Evolutionary conservation across 2,113 vertebrate genomes (phyloP).

Genomic region (Cynopterus brachyotis): DNA sequence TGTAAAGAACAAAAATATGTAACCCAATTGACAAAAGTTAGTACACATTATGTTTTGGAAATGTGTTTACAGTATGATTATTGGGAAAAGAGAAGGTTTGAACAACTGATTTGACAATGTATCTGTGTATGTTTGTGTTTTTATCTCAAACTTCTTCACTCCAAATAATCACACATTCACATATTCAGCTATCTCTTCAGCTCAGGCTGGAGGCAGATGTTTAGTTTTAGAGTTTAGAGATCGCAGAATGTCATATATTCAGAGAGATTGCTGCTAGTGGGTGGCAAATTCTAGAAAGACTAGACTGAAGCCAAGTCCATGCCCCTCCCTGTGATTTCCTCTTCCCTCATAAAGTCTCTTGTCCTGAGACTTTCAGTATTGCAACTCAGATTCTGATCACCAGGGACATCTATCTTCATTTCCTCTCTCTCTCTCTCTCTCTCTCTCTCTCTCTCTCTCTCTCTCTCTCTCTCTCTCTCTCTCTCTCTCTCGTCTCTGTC

Average conservation of each 20-base stretch:
- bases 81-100: constrained; percentile 3
- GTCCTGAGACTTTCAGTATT: neutral
- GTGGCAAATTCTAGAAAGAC: constrained; percentile 32
- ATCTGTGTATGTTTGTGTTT: neutral
- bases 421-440: neutral
- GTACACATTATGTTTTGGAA: neutral
- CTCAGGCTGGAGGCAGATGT: neutral
- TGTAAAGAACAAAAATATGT: neutral
- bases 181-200: constrained; percentile 12
- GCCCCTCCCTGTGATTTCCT: neutral
- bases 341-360: neutral
- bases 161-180: neutral
- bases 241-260: neutral
- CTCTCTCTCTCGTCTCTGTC: neutral
- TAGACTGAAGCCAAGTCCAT: neutral
- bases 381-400: constrained; percentile 21
- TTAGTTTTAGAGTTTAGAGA: neutral
- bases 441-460: no score
- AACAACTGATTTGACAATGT: neutral
- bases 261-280: neutral
- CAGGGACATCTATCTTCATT: constrained; percentile 5
- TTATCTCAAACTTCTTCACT: neutral
- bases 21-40: neutral
- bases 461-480: no score
- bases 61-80: neutral